Evolutionary conservation across 92 coral and sea anemone species (phyloP).

Genomic region (Palythoa grandiflora): DNA sequence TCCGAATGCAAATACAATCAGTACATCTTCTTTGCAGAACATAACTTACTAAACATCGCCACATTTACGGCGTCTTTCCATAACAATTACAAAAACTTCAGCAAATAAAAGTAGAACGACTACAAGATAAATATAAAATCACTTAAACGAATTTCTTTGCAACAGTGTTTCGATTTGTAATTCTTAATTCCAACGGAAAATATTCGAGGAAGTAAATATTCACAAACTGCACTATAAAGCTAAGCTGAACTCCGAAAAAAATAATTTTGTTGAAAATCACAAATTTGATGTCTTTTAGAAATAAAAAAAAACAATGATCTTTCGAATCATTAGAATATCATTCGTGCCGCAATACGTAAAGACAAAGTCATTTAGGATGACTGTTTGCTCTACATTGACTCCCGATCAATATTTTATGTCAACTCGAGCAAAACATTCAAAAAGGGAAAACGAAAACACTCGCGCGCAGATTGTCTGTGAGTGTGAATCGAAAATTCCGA

Average conservation of each 20-base stretch:
- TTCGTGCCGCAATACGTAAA: conserved; percentile 15
- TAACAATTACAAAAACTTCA: conserved; percentile 2
- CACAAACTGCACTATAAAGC: not conserved
- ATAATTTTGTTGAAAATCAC: not conserved
- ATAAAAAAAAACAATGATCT: not conserved
- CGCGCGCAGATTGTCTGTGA: not conserved
- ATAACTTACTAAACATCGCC: not conserved
- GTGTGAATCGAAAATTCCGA: not conserved
- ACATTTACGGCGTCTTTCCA: not conserved
- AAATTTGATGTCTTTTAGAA: not conserved
- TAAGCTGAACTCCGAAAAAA: not conserved
- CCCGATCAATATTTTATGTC: conserved; percentile 38
- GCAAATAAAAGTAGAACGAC: not conserved
- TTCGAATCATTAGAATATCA: conserved; percentile 12
- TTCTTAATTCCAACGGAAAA: not conserved
- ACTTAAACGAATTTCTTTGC: no score
- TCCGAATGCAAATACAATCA: not conserved
- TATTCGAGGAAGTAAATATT: not conserved
- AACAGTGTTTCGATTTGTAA: not conserved
- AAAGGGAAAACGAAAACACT: not conserved
- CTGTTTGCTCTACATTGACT: conserved; percentile 10
- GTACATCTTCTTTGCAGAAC: not conserved
- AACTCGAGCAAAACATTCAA: conserved; percentile 17
- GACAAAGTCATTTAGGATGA: conserved; percentile 32
- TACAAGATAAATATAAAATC: not conserved